Percentiles rank a stretch among this genome's conserved stretches.
Conservation (phyloP, 2,113 vertebrate genomes). For the Colossoma macropomum region DNA sequence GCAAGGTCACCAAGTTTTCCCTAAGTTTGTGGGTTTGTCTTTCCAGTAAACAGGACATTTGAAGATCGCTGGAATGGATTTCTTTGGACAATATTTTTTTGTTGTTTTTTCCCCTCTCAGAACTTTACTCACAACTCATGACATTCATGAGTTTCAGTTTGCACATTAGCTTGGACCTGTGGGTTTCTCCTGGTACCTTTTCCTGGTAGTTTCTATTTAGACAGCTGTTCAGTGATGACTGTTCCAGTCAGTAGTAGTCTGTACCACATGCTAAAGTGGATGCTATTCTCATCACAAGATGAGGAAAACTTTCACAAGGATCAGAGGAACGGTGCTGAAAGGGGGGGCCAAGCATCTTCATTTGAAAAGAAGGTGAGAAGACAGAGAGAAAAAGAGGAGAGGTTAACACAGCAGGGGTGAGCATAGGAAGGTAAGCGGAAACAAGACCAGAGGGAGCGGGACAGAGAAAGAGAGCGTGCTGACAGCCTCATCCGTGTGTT, state of each 20-base stretch:
- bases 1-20: neutral
- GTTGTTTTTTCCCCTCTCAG: neutral
- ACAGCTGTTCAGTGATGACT: constrained; percentile 51
- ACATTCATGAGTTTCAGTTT: neutral
- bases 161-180: neutral
- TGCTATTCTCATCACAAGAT: neutral
- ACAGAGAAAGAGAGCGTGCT: constrained; percentile 58
- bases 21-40: neutral
- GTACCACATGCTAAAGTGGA: constrained; percentile 29
- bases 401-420: neutral
- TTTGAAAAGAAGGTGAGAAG: neutral
- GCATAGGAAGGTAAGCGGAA: neutral
- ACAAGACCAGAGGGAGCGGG: neutral
- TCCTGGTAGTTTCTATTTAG: constrained; percentile 40
- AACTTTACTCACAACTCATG: neutral
- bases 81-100: neutral
- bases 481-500: constrained; percentile 72
- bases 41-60: neutral
- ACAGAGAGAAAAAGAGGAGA: neutral
- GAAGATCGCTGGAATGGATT: neutral
- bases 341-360: neutral
- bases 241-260: constrained; percentile 38
- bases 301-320: neutral
- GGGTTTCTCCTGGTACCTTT: constrained; percentile 5
- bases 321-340: neutral